Evolutionary conservation across 2,113 vertebrate genomes (phyloP).

Genomic region (Mobula birostris): DNA sequence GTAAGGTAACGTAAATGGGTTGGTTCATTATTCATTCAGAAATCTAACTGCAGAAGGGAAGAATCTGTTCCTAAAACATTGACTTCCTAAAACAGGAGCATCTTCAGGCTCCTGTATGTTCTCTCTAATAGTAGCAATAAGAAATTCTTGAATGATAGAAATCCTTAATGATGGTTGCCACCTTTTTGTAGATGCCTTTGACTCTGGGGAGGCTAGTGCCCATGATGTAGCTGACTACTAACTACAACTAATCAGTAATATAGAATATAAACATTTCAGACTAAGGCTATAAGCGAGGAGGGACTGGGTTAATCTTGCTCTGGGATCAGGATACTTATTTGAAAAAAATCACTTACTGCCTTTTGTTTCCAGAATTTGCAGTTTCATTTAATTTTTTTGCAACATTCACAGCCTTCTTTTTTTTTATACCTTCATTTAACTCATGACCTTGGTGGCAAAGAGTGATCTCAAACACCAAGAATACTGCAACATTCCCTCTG

Average conservation of each 20-base stretch:
- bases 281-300: neutral
- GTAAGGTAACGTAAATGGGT: too few relatives aligned
- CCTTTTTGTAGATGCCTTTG: too few relatives aligned
- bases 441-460: conserved; percentile 3
- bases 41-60: too few relatives aligned
- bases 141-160: too few relatives aligned
- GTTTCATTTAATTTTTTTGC: neutral
- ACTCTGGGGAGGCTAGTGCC: too few relatives aligned
- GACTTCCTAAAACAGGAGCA: too few relatives aligned
- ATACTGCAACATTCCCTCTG: neutral
- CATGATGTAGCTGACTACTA: too few relatives aligned
- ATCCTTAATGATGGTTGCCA: too few relatives aligned
- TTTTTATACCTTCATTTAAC: neutral
- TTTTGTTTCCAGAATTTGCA: neutral
- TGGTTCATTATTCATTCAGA: too few relatives aligned
- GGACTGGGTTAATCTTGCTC: neutral
- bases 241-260: neutral
- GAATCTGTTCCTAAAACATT: too few relatives aligned
- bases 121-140: too few relatives aligned
- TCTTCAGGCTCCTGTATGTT: too few relatives aligned
- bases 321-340: neutral
- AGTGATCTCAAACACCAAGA: conserved; percentile 1
- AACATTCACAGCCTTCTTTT: neutral
- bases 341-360: neutral
- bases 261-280: neutral